Evolutionary conservation across 2,797 vertebrate genomes (phyloP).

Genomic region (Spinibarbus caldwelli): DNA sequence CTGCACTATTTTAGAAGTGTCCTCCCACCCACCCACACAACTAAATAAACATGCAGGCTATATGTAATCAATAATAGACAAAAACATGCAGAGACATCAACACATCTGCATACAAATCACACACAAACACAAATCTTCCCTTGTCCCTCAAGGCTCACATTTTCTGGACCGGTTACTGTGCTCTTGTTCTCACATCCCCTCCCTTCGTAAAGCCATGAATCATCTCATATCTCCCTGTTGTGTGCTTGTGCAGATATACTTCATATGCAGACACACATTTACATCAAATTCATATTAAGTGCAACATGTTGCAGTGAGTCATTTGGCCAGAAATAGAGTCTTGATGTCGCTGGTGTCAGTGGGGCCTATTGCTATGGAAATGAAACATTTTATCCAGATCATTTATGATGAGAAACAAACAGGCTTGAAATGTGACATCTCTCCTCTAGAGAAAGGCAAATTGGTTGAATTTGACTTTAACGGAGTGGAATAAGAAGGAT

Average conservation of each 20-base stretch:
- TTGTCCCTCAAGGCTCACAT: neutral
- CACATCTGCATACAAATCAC: neutral
- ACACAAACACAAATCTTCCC: neutral
- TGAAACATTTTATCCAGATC: neutral
- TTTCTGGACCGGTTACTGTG: conserved; percentile 42
- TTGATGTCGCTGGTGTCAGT: neutral
- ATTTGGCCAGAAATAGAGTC: conserved; percentile 9
- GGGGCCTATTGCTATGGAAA: neutral
- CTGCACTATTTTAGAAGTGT: neutral
- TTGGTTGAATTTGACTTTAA: neutral
- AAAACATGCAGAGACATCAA: conserved; percentile 26
- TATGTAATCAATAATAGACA: neutral
- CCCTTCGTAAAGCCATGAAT: conserved; percentile 19
- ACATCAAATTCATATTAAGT: conserved; percentile 16
- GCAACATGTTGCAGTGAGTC: conserved; percentile 6
- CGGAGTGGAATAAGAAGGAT: neutral
- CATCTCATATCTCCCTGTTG: neutral
- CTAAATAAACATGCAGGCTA: neutral
- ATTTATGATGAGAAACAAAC: conserved; percentile 19
- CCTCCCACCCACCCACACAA: neutral
- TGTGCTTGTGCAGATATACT: neutral
- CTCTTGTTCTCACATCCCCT: conserved; percentile 3
- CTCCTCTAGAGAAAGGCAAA: neutral
- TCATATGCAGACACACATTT: conserved; percentile 13
- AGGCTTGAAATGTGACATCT: neutral